Evolutionary conservation across 2,113 vertebrate species (phyloP), one percentile per base, ranked within the genome.

Genomic region (Scalopus aquaticus): DNA sequence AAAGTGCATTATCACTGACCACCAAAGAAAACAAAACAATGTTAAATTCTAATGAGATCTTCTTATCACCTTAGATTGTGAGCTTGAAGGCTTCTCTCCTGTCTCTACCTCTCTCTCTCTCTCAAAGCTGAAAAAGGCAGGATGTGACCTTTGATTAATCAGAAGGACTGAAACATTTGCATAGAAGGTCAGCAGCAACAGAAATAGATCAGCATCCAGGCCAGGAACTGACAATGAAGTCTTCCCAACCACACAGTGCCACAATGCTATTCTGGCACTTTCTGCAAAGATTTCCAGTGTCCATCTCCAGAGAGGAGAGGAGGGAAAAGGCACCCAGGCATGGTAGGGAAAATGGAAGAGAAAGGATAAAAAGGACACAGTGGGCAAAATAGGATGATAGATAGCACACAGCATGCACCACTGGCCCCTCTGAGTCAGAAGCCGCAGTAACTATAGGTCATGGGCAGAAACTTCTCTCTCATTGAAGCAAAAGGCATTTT

Each of bases 401-500:
- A 69, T 54, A 62, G 78, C 30, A 24, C 42, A 30, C 1, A 1
- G 26, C 1, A 7, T 22, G 32, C 9, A 0, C 28, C 49, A 32
- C 35, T 0, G 0, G 30, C 37, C 39, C 0, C n/a, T 49, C 54
- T 6, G 2, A 26, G 16, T 67, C 49, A 26, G 44, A 80, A 81
- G 32, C 51, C 28, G 6, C 78, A 67, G 70, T 5, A 20, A 80
- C 28, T 26, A 3, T 20, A 46, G 1, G 39, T 69, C 32, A 24
- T 37, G 3, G 12, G 51, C 87, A 64, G 58, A 39, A 94, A 42
- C 81, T 77, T 60, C 44, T 44, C 37, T 92, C 81, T 96, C 77
- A 32, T 78, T 94, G 81, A 90, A 95, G 91, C 58, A 69, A 83
- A 77, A 81, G 58, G 17, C 54, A 54, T n/a, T 51, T 84, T 28